A percentile compares a stretch with the other conserved stretches of the same genome.
These are phyloP conservation scores for Virgularia gustaviana DNA, from an alignment of 92 coral and sea anemone genomes.

Conservation along the genomic window DNA sequence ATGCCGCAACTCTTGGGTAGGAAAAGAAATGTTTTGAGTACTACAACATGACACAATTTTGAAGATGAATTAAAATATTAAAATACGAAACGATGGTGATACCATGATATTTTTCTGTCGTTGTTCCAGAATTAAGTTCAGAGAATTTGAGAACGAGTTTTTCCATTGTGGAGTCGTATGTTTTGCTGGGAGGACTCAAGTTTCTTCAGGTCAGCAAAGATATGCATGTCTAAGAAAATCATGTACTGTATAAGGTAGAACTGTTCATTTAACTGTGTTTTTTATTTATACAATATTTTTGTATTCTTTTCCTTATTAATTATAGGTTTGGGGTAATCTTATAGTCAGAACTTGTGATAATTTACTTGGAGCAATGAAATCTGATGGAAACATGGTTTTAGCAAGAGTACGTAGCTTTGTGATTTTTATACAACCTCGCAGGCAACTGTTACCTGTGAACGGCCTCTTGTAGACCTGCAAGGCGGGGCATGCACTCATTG, in stretches of 20 bases:
- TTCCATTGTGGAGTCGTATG: slow-evolving; percentile 80
- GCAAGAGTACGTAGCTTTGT: slow-evolving; percentile 59
- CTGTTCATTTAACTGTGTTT: not conserved
- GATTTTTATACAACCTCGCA: too few relatives aligned
- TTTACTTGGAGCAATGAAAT: slow-evolving; percentile 76
- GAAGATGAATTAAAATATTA: not conserved
- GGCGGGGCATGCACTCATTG: too few relatives aligned
- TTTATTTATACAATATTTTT: not conserved
- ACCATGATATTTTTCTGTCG: not conserved
- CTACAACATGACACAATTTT: not conserved
- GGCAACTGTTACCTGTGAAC: too few relatives aligned
- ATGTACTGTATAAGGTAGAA: not conserved
- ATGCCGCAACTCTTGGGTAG: slow-evolving; percentile 75
- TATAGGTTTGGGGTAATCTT: slow-evolving; percentile 63
- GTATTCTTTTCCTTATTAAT: not conserved
- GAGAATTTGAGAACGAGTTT: slow-evolving; percentile 90
- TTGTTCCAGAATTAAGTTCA: slow-evolving; percentile 64
- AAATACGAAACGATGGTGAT: not conserved
- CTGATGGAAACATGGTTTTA: slow-evolving; percentile 80
- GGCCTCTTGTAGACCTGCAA: too few relatives aligned
- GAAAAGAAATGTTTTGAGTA: not conserved
- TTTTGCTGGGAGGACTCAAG: slow-evolving; percentile 64
- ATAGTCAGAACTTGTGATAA: slow-evolving; percentile 62
- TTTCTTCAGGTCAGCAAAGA: slow-evolving; percentile 65
- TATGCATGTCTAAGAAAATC: too few relatives aligned